A percentile compares a stretch with the other conserved stretches of the same genome.
phyloP scores from a whole-genome alignment of 2,113 vertebrate genomes.

The Heterotis niloticus region DNA sequence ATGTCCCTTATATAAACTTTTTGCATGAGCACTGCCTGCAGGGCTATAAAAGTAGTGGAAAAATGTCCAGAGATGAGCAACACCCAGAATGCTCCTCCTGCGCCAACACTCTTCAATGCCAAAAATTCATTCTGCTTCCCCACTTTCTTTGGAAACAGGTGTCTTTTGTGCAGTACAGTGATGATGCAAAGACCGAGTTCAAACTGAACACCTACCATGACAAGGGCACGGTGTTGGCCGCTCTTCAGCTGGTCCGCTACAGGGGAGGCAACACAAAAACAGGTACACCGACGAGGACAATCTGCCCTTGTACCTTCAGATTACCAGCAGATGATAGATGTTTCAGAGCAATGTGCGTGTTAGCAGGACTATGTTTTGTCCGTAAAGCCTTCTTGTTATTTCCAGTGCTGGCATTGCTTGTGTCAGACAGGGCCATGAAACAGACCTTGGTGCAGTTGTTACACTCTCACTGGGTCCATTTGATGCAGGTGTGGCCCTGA shows the following conservation, averaged over 20 bases:
- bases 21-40: too few species aligned
- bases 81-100: background rate
- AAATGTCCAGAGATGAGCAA: background rate
- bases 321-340: too few species aligned
- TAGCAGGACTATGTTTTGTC: too few species aligned
- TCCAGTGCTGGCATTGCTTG: too few species aligned
- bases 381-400: background rate
- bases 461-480: background rate
- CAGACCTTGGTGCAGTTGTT: too few species aligned
- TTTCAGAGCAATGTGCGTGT: too few species aligned
- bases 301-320: too few species aligned
- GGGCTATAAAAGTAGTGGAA: background rate
- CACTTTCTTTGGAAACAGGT: slow-evolving; percentile 66
- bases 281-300: slow-evolving; percentile 60
- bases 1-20: background rate
- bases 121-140: background rate
- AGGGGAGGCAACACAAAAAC: slow-evolving; percentile 97
- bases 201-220: slow-evolving; percentile 89
- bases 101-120: background rate
- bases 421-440: too few species aligned
- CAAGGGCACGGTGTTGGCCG: slow-evolving; percentile 81
- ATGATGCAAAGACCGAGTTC: slow-evolving; percentile 94
- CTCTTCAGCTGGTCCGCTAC: slow-evolving; percentile 84
- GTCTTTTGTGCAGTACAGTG: slow-evolving; percentile 93
- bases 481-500: slow-evolving; percentile 77